phyloP scores from a whole-genome alignment of 2,797 vertebrate species.

The Melanotaenia parkinsoni region DNA sequence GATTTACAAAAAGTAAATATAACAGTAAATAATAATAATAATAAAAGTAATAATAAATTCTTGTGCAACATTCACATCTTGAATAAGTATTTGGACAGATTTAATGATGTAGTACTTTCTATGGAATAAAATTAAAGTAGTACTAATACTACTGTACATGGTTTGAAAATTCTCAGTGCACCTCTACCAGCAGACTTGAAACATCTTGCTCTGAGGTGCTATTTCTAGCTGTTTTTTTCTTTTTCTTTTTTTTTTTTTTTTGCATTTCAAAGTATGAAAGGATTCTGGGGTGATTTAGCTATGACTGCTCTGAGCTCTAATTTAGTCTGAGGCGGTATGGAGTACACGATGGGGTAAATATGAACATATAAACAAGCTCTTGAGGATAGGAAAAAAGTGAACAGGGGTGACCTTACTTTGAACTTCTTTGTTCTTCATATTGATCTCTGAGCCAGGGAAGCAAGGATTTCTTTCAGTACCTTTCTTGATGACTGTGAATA shows the following conservation, averaged over 20 bases:
- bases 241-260: slow-evolving; percentile 41
- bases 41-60: background rate
- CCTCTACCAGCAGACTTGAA: slow-evolving; percentile 46
- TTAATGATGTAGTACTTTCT: slow-evolving; percentile 24
- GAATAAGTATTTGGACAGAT: slow-evolving; percentile 27
- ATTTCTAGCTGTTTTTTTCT: slow-evolving; percentile 48
- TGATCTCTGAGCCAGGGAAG: background rate
- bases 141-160: slow-evolving; percentile 27
- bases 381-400: background rate
- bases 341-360: slow-evolving; percentile 32
- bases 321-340: slow-evolving; percentile 39
- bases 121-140: slow-evolving; percentile 20
- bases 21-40: too few species aligned
- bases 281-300: slow-evolving; percentile 54
- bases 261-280: slow-evolving; percentile 62
- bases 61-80: slow-evolving; percentile 15
- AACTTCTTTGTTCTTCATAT: slow-evolving; percentile 21
- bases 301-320: slow-evolving; percentile 43
- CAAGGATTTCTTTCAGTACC: background rate
- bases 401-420: slow-evolving; percentile 2
- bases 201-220: slow-evolving; percentile 50
- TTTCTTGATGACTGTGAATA: slow-evolving; percentile 1
- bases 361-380: slow-evolving; percentile 46
- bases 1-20: slow-evolving; percentile 15
- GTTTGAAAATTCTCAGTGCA: slow-evolving; percentile 36